Evolutionary conservation across 2,888 invertebrate genomes (phyloP).

Genomic region (Pinctada fucata): DNA sequence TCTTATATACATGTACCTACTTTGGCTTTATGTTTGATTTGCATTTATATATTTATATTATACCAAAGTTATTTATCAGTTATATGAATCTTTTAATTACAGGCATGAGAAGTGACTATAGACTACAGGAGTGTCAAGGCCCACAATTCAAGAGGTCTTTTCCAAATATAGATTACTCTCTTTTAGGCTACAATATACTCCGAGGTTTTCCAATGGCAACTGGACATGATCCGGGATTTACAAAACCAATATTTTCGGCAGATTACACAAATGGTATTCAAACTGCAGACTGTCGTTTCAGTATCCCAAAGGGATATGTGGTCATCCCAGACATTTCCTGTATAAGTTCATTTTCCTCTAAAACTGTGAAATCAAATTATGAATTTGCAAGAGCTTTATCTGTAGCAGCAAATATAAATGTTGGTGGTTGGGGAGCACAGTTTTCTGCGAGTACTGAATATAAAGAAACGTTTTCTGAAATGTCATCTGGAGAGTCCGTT

Average conservation of each 20-base stretch:
- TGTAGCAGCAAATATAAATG: constrained; percentile 18
- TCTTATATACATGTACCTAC: too few relatives aligned
- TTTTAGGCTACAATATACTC: constrained; percentile 41
- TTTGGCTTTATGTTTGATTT: too few relatives aligned
- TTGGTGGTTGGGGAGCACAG: constrained; percentile 24
- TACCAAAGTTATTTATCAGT: too few relatives aligned
- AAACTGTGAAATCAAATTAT: constrained; percentile 26
- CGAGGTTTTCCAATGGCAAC: constrained; percentile 36
- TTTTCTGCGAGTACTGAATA: constrained; percentile 40
- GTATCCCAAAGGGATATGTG: constrained; percentile 33
- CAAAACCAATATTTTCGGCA: constrained; percentile 40
- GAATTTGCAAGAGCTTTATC: constrained; percentile 31
- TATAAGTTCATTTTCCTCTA: constrained; percentile 38
- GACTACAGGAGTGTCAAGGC: constrained; percentile 36
- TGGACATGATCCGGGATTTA: constrained; percentile 47
- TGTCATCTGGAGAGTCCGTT: constrained; percentile 30
- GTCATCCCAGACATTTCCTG: constrained; percentile 41
- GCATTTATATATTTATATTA: too few relatives aligned
- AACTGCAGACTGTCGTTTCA: constrained; percentile 39
- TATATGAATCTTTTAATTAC: neutral
- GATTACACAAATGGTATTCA: constrained; percentile 31
- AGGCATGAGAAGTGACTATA: constrained; percentile 33
- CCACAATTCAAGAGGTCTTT: constrained; percentile 32
- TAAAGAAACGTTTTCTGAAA: constrained; percentile 24
- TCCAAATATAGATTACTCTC: constrained; percentile 43